These are phyloP conservation scores for Stramonita haemastoma DNA, from an alignment of 2,888 invertebrate species.

Conservation along the genomic window DNA sequence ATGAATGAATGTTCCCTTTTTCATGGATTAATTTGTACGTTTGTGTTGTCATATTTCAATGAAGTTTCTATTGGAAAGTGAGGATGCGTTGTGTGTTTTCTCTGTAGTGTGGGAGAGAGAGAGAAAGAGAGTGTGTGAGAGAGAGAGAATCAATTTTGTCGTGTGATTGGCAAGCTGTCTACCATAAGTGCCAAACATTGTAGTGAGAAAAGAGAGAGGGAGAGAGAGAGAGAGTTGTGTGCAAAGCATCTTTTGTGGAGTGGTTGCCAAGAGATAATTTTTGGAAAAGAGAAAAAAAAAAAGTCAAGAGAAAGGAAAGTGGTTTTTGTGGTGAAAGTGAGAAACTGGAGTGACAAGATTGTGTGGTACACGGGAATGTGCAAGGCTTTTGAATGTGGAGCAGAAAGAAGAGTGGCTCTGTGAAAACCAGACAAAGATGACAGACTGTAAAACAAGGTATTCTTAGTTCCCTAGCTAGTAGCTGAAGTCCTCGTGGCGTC, in stretches of 20 bases:
- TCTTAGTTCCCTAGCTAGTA: too few species aligned
- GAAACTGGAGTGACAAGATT: background rate
- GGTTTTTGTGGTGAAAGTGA: constrained; percentile 11
- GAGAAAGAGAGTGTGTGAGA: background rate
- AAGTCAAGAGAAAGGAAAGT: background rate
- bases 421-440: background rate
- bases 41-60: constrained; percentile 23
- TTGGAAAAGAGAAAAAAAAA: background rate
- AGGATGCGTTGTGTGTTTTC: constrained; percentile 22
- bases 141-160: background rate
- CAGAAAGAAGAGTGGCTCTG: background rate
- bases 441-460: too few species aligned
- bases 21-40: background rate
- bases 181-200: background rate
- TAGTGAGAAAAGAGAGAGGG: background rate
- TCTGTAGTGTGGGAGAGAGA: background rate
- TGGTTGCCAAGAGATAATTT: constrained; percentile 24
- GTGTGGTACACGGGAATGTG: background rate
- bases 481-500: too few species aligned
- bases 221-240: background rate
- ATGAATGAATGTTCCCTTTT: background rate
- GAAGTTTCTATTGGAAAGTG: constrained; percentile 21
- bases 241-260: constrained; percentile 22
- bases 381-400: background rate
- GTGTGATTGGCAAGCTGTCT: background rate